These are phyloP conservation scores for Acanthiza pusilla DNA, from an alignment of 2,797 vertebrate genomes.

Conservation along the genomic window DNA sequence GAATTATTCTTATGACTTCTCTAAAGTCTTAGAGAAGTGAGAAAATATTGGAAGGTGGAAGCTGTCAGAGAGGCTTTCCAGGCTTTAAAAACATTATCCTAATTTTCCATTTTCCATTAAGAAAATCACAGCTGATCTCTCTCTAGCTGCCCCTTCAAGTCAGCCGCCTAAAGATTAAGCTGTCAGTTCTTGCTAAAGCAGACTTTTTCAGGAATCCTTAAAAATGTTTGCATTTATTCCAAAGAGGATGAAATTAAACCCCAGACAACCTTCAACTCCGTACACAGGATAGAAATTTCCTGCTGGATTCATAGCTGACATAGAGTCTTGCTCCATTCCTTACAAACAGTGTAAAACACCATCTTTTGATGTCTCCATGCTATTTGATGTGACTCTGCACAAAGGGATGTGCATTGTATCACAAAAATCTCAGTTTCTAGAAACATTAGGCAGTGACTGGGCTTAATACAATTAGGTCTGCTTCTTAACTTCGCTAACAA, in stretches of 20 bases:
- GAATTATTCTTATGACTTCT: not conserved
- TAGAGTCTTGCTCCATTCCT: not conserved
- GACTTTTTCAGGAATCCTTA: not conserved
- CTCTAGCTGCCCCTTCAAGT: not conserved
- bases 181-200: not conserved
- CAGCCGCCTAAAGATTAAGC: not conserved
- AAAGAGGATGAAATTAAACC: not conserved
- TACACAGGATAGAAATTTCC: not conserved
- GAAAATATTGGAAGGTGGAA: not conserved
- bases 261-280: not conserved
- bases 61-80: not conserved
- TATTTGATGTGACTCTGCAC: not conserved
- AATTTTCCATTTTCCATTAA: conserved; percentile 11
- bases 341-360: not conserved
- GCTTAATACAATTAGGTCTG: not conserved
- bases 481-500: not conserved
- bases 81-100: not conserved
- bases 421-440: not conserved
- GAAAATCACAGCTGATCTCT: not conserved
- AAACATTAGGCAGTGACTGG: not conserved
- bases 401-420: not conserved
- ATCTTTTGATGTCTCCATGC: not conserved
- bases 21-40: not conserved
- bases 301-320: not conserved
- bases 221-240: not conserved